Base-by-base conservation (phyloP, 2,797 vertebrate genomes). In the Melanotaenia boesemani region DNA sequence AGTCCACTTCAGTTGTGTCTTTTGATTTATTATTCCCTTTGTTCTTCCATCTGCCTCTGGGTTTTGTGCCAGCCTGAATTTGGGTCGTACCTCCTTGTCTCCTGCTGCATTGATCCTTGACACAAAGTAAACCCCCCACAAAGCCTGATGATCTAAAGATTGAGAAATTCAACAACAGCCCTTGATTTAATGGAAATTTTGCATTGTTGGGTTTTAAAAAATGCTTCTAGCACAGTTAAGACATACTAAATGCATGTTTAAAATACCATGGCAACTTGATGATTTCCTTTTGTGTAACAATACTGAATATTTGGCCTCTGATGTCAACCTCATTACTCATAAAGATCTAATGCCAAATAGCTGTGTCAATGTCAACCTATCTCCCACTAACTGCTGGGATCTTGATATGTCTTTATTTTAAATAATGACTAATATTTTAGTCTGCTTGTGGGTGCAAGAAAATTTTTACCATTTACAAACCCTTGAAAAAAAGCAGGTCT, bases 321-420 rank as follows among this genome's bases (percentile, higher is more conserved):
- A 77, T 84, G 61, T 78, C 72, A 90, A 76, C 82, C 60, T 1
- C 66, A 89, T 89, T 90, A 90, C 74, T 92, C 91, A 92, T 61
- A 70, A 70, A 56, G 64, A 2, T 44, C 80, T 80, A 71, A 82
- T 72, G 82, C 86, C 79, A 82, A 88, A 92, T 91, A 91, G 66
- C 79, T 91, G 70, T 70, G 79, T 91, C 65, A 79, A 68, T 63
- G 79, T 91, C 85, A 59, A 54, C 34, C 5, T 37, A 13, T n/a
- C n/a, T 18, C 56, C 77, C 44, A 10, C 18, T 24, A 57, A 54
- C 46, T 20, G 2, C 48, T 26, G 3, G 55, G 20, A 26, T 56
- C 64, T 62, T 65, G 55, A 74, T 10, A 36, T 24, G 56, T 52
- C 22, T 48, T 68, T 4, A 1, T 46, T 75, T 28, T 34, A 50